Conservation (phyloP, 2,888 invertebrate species). For the Lordiphosa fenestrarum region DNA sequence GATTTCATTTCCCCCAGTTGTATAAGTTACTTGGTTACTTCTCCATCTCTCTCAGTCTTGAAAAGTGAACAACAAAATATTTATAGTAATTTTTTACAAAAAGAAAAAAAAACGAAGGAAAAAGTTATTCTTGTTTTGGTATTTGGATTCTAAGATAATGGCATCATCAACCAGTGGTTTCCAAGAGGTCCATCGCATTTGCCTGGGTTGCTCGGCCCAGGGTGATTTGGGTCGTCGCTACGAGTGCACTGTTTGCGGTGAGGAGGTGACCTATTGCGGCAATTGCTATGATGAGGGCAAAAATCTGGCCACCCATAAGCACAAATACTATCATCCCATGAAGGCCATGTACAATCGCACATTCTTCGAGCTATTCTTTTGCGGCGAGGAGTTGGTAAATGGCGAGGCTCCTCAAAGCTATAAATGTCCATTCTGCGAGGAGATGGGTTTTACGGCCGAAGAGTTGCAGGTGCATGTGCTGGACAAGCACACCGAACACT, state of each 20-base stretch:
- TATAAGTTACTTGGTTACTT: too few relatives aligned
- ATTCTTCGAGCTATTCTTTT: conserved; percentile 36
- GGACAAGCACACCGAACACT: conserved; percentile 31
- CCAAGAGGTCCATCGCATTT: conserved; percentile 8
- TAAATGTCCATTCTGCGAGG: conserved; percentile 43
- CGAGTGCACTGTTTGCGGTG: conserved; percentile 47
- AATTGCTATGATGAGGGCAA: conserved; percentile 33
- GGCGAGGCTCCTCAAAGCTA: conserved; percentile 51
- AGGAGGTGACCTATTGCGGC: conserved; percentile 41
- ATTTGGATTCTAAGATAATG: conserved; percentile 15
- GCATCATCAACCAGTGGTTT: neutral
- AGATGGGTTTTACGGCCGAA: conserved; percentile 33
- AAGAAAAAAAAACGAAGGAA: neutral
- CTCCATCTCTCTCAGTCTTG: too few relatives aligned
- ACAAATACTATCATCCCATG: conserved; percentile 60
- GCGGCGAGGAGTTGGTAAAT: conserved; percentile 40
- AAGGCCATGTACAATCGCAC: conserved; percentile 38
- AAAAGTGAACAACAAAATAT: too few relatives aligned
- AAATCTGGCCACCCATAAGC: conserved; percentile 18
- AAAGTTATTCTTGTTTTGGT: neutral
- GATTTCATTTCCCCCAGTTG: too few relatives aligned
- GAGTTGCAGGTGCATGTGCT: conserved; percentile 38
- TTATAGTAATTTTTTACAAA: too few relatives aligned
- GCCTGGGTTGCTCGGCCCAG: conserved; percentile 24
- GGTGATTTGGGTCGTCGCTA: conserved; percentile 36